Conservation (phyloP, 2,113 vertebrate genomes). For the Anser cygnoides region DNA sequence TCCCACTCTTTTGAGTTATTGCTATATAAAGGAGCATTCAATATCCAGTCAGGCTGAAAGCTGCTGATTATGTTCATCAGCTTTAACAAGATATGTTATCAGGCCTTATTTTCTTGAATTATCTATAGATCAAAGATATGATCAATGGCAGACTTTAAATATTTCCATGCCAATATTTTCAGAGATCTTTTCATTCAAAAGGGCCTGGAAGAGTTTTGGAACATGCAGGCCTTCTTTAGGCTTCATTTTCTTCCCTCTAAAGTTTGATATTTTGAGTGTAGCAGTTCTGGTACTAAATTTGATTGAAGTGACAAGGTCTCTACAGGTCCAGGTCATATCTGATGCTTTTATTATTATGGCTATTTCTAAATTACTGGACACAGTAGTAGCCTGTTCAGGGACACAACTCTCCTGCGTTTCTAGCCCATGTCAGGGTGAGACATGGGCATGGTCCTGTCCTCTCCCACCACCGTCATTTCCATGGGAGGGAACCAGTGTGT, state of each 20-base stretch:
- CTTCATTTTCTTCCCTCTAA: background rate
- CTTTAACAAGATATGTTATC: slow-evolving; percentile 30
- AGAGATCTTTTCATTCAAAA: background rate
- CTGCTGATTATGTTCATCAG: slow-evolving; percentile 27
- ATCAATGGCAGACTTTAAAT: slow-evolving; percentile 30
- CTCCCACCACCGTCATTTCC: background rate
- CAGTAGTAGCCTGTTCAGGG: background rate
- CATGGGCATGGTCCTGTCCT: accelerated
- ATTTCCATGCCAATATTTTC: slow-evolving; percentile 36
- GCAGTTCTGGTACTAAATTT: background rate
- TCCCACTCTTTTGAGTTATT: slow-evolving; percentile 23
- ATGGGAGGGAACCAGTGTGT: accelerated
- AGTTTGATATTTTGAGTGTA: background rate
- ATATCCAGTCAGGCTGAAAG: slow-evolving; percentile 47
- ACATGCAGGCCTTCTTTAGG: background rate
- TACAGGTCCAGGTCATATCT: background rate
- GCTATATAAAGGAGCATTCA: slow-evolving; percentile 9
- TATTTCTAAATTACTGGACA: background rate
- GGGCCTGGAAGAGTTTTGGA: background rate
- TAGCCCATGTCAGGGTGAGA: background rate
- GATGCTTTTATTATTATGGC: background rate
- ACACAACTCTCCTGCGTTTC: background rate
- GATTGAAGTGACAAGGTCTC: background rate
- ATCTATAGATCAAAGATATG: slow-evolving; percentile 23
- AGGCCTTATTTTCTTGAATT: slow-evolving; percentile 37